Conservation (phyloP, 2,888 invertebrate genomes). For the Rosalia funebris region DNA sequence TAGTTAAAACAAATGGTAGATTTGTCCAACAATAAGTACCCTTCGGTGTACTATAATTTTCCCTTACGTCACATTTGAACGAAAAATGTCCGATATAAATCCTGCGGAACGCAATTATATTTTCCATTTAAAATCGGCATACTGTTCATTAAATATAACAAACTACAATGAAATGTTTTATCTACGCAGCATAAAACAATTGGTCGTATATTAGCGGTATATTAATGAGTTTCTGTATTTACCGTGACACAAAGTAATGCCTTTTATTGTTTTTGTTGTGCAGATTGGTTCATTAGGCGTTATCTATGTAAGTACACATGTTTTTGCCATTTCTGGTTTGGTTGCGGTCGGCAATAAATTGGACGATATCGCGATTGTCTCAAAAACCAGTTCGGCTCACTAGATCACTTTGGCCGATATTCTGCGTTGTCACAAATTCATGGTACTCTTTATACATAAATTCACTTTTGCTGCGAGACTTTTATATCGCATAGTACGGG, state of each 20-base stretch:
- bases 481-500: constrained; percentile 20
- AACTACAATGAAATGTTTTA: constrained; percentile 19
- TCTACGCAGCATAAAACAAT: constrained; percentile 36
- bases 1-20: background rate
- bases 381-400: constrained; percentile 55
- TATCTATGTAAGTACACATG: constrained; percentile 61
- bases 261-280: constrained; percentile 52
- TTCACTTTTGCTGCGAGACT: constrained; percentile 21
- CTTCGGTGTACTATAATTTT: constrained; percentile 2
- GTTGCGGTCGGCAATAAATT: constrained; percentile 57
- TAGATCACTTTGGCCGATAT: constrained; percentile 50
- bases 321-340: constrained; percentile 61
- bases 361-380: constrained; percentile 57
- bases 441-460: constrained; percentile 30
- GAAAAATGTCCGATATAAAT: constrained; percentile 12
- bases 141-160: constrained; percentile 23
- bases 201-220: constrained; percentile 42
- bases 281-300: constrained; percentile 59
- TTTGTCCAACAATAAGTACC: background rate
- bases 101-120: constrained; percentile 16
- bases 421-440: constrained; percentile 43
- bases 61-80: background rate
- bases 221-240: constrained; percentile 45
- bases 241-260: constrained; percentile 45
- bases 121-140: constrained; percentile 12